These are phyloP conservation scores for Malthinus flaveolus DNA, from an alignment of 2,888 invertebrate genomes.

Conservation along the genomic window DNA sequence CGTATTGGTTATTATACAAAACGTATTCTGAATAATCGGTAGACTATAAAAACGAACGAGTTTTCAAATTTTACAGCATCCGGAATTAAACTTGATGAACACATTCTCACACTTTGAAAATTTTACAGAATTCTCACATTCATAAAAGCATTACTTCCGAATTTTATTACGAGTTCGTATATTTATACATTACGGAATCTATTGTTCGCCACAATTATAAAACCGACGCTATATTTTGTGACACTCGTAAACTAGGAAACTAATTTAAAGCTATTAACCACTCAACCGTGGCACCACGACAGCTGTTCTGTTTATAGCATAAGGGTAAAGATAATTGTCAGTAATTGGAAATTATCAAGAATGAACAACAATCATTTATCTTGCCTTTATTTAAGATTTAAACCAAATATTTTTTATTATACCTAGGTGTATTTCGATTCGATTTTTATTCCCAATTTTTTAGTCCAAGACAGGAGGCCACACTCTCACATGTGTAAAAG, in stretches of 20 bases:
- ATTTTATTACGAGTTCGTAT: slow-evolving; percentile 18
- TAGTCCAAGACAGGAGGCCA: too few species aligned
- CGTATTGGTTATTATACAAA: slow-evolving; percentile 9
- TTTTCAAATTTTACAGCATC: too few species aligned
- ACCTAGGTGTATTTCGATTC: too few species aligned
- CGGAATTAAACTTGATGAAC: too few species aligned
- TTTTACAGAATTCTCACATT: slow-evolving; percentile 18
- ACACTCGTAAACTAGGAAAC: slow-evolving; percentile 29
- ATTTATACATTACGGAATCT: slow-evolving; percentile 14
- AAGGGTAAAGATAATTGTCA: slow-evolving; percentile 27
- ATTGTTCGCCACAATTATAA: slow-evolving; percentile 28
- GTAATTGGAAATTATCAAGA: slow-evolving; percentile 15
- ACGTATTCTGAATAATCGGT: neutral
- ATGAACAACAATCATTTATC: slow-evolving; percentile 6
- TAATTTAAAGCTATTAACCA: slow-evolving; percentile 30
- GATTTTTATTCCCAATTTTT: too few species aligned
- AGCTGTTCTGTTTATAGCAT: slow-evolving; percentile 26
- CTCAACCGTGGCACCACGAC: slow-evolving; percentile 24
- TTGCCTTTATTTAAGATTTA: neutral
- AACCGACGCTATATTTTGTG: slow-evolving; percentile 26
- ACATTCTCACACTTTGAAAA: neutral
- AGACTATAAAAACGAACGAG: too few species aligned
- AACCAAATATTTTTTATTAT: too few species aligned
- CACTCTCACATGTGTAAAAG: too few species aligned
- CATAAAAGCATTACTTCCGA: slow-evolving; percentile 16